Conservation (phyloP, 2,113 vertebrate genomes). For the Vulpes ferrilata region DNA sequence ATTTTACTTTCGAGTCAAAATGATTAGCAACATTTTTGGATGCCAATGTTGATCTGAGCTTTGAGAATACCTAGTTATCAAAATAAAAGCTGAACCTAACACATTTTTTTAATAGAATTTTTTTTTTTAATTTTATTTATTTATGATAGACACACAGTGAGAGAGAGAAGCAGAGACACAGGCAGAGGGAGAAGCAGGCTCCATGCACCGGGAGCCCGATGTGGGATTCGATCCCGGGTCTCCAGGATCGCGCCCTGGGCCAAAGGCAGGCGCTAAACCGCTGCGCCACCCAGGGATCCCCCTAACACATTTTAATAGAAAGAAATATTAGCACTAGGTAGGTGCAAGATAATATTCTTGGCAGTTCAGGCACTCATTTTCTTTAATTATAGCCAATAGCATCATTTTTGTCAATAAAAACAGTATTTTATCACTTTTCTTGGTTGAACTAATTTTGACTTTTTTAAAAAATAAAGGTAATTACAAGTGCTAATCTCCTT, state of each 20-base stretch:
- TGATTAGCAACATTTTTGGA: neutral
- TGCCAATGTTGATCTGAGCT: neutral
- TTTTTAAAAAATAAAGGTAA: slow-evolving; percentile 68
- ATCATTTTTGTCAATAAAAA: slow-evolving; percentile 72
- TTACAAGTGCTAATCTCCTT: slow-evolving; percentile 75
- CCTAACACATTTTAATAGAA: neutral
- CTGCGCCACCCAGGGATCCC: too few relatives aligned
- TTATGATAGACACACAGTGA: too few relatives aligned
- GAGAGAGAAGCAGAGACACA: too few relatives aligned
- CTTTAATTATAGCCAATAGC: slow-evolving; percentile 46
- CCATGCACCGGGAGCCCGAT: too few relatives aligned
- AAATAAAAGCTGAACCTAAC: neutral
- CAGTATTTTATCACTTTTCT: slow-evolving; percentile 65
- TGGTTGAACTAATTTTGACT: slow-evolving; percentile 75
- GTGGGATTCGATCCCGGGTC: too few relatives aligned
- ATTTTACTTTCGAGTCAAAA: neutral
- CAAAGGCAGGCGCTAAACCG: too few relatives aligned
- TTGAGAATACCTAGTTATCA: neutral
- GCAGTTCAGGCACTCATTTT: slow-evolving; percentile 50
- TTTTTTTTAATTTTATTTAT: too few relatives aligned
- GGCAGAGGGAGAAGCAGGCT: too few relatives aligned
- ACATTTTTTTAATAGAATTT: too few relatives aligned
- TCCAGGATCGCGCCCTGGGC: too few relatives aligned
- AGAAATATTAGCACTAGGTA: neutral
- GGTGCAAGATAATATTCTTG: slow-evolving; percentile 56